A percentile compares a stretch with the other conserved stretches of the same genome.
Conservation (phyloP, 2,888 invertebrate genomes). For the Galerucella nymphaeae region DNA sequence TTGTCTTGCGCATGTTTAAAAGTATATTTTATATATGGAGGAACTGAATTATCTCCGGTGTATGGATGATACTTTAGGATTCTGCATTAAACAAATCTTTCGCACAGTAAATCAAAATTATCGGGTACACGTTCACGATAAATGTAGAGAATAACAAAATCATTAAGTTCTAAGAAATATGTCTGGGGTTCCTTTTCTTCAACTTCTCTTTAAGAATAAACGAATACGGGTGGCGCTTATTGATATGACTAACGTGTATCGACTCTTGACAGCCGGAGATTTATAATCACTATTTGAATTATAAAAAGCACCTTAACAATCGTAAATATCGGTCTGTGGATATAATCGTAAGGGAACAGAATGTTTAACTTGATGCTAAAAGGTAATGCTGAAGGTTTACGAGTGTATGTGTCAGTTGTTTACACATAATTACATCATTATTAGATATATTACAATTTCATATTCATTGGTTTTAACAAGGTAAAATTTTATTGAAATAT, state of each 20-base stretch:
- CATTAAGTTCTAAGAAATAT: slow-evolving; percentile 48
- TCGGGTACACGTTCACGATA: slow-evolving; percentile 43
- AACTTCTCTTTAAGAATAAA: slow-evolving; percentile 21
- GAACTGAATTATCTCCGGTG: no score
- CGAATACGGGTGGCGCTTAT: slow-evolving; percentile 50
- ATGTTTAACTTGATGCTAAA: slow-evolving; percentile 14
- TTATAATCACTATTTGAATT: slow-evolving; percentile 43
- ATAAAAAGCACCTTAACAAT: slow-evolving; percentile 39
- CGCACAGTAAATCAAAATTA: slow-evolving; percentile 37
- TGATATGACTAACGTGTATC: slow-evolving; percentile 48
- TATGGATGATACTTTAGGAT: neutral
- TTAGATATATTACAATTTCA: neutral
- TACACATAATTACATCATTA: neutral
- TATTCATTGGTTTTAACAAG: neutral
- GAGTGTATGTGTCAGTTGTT: slow-evolving; percentile 5
- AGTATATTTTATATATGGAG: no score
- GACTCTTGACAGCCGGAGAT: slow-evolving; percentile 42
- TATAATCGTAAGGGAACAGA: slow-evolving; percentile 12
- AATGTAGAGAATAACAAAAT: slow-evolving; percentile 46
- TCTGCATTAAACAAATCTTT: slow-evolving; percentile 16
- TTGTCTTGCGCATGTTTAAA: no score
- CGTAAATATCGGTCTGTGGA: slow-evolving; percentile 36
- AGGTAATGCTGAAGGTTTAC: slow-evolving; percentile 13
- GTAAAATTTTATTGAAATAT: neutral
- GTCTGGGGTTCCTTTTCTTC: slow-evolving; percentile 36